Evolutionary conservation across 2,113 vertebrate species (phyloP), one percentile per base, ranked within the genome.

Genomic region (Syngnathoides biaculeatus): DNA sequence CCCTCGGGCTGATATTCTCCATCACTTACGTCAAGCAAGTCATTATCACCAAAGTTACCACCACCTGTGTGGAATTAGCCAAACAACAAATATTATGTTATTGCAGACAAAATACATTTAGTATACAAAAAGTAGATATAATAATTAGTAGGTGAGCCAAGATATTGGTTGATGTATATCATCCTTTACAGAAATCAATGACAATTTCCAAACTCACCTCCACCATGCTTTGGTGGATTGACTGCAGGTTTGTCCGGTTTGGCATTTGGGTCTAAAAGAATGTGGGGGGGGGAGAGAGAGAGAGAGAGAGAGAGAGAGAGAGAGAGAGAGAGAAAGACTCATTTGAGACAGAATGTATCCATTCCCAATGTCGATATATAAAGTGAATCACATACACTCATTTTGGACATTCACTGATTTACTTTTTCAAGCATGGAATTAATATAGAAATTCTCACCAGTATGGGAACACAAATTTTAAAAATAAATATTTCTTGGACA

Each of bases 1-100:
- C 62, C 80, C 35, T 92, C 90, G 7, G 90, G 92, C 1, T 85
- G 85, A 78, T 87, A 84, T 22, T 26, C 79, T 8, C 55, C 81
- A 0, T 2, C 27, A 2, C 2, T 9, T 0, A 80, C 0, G 0
- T 55, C 60, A 0, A 7, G 0, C 50, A 93, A 80, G 73, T 90
- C 91, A 0, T 9, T 5, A 74, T 91, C 87, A 2, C 0, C 57
- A 0, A 93, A 82, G 2, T 0, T 4, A 57, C 75, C 83, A 10
- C 75, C 86, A 26, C 83, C 92, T 92, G 53, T 1, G 69, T 56
- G 26, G 75, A 45, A 72, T 4, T 0, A 30, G 12, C 65, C 1
- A 43, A 39, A 0, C 5, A 26, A 20, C 22, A 62, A 0, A 48
- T 3, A 48, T 15, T 55, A 14, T 30, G 30, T 27, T 56, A 26